These are phyloP conservation scores for Erinaceus europaeus DNA, from an alignment of 2,113 vertebrate genomes.

Conservation along the genomic window DNA sequence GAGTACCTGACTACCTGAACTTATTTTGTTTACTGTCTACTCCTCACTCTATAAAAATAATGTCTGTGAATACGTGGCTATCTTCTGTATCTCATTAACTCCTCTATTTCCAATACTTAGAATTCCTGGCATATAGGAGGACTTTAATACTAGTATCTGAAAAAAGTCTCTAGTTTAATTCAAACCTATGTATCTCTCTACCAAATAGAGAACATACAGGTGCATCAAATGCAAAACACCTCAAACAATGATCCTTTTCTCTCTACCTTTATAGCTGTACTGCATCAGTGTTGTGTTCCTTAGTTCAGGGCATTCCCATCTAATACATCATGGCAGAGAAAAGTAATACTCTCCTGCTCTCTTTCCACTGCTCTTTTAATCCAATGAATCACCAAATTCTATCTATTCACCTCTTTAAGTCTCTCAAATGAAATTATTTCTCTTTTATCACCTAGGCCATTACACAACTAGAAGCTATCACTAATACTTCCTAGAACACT, in stretches of 20 bases:
- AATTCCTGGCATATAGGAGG: neutral
- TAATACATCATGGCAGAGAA: neutral
- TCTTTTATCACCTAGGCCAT: neutral
- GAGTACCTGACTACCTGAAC: neutral
- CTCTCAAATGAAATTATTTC: neutral
- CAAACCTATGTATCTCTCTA: neutral
- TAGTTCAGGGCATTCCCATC: neutral
- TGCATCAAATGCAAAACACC: neutral
- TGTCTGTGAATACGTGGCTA: neutral
- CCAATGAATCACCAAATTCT: neutral
- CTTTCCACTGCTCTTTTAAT: neutral
- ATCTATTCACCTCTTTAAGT: neutral
- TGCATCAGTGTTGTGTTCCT: neutral
- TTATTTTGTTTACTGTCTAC: neutral
- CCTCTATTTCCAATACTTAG: neutral
- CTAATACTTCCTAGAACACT: neutral
- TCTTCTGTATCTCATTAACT: neutral
- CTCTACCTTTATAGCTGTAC: neutral
- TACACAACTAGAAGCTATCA: neutral
- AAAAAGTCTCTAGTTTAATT: neutral
- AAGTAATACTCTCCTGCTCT: neutral
- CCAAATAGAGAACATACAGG: neutral
- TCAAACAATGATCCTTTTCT: neutral
- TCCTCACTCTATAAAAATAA: neutral
- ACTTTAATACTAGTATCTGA: slow-evolving; percentile 6